Evolutionary conservation across 1,140 invertebrate genomes (phyloP).

Genomic region (Solenopsis invicta): DNA sequence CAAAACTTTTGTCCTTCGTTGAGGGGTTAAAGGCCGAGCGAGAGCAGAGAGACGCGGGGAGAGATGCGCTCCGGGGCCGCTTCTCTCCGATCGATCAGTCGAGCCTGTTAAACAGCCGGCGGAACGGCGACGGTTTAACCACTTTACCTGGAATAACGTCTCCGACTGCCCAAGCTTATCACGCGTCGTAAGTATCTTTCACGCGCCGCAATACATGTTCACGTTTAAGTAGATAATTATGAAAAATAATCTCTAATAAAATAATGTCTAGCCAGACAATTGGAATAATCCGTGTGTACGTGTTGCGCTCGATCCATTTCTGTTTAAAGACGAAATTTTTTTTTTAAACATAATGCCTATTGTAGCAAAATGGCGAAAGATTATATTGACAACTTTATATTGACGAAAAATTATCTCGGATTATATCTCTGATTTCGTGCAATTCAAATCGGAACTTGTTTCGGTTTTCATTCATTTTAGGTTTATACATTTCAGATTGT

Average conservation of each 20-base stretch:
- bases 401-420: neutral
- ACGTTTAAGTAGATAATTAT: neutral
- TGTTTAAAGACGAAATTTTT: neutral
- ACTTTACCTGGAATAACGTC: conserved; percentile 46
- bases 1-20: conserved; percentile 50
- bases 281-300: neutral
- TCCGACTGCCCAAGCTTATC: conserved; percentile 34
- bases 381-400: neutral
- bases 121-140: conserved; percentile 27
- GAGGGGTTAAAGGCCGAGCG: conserved; percentile 50
- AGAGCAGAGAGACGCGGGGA: neutral
- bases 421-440: neutral
- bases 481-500: no score
- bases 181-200: conserved; percentile 20
- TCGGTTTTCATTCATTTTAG: neutral
- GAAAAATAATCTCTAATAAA: neutral
- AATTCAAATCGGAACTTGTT: neutral
- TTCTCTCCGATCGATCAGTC: conserved; percentile 46
- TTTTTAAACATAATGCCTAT: neutral
- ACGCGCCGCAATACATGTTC: neutral
- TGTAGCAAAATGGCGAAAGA: neutral
- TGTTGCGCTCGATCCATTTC: neutral
- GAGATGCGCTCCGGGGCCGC: conserved; percentile 11
- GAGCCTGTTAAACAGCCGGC: conserved; percentile 53
- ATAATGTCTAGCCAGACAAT: neutral